These are phyloP conservation scores for Neoscelio sp. DNA, from an alignment of 2,888 invertebrate genomes.

Conservation along the genomic window DNA sequence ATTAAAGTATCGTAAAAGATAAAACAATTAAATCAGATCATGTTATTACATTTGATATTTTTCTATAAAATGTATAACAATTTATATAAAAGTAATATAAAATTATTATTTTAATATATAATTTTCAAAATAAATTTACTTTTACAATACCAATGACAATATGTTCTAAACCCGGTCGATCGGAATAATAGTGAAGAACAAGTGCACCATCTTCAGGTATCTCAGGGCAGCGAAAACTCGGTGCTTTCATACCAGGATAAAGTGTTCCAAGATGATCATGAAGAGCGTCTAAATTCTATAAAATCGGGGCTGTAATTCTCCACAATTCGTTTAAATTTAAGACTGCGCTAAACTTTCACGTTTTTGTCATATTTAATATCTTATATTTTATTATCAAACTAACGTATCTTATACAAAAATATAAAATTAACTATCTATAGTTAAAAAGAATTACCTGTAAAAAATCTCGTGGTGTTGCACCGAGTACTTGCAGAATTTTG, in stretches of 20 bases:
- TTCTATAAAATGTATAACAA: no score
- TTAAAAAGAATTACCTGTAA: conserved; percentile 87
- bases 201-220: conserved; percentile 94
- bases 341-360: not conserved
- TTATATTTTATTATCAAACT: no score
- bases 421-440: no score
- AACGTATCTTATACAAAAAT: no score
- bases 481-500: conserved; percentile 96
- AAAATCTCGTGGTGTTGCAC: conserved; percentile 97
- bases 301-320: no score
- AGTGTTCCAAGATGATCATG: conserved; percentile 97
- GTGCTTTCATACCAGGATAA: conserved; percentile 97
- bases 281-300: conserved; percentile 96
- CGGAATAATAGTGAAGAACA: conserved; percentile 97
- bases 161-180: conserved; percentile 95
- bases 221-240: conserved; percentile 97
- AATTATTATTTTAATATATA: no score
- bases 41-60: no score
- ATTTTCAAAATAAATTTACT: conserved; percentile 85
- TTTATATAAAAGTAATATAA: no score
- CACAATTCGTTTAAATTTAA: conserved; percentile 1
- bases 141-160: conserved; percentile 99
- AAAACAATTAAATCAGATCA: no score
- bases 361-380: no score
- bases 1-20: no score